phyloP scores from a whole-genome alignment of 2,888 invertebrate genomes.

The Tetropium fuscum region DNA sequence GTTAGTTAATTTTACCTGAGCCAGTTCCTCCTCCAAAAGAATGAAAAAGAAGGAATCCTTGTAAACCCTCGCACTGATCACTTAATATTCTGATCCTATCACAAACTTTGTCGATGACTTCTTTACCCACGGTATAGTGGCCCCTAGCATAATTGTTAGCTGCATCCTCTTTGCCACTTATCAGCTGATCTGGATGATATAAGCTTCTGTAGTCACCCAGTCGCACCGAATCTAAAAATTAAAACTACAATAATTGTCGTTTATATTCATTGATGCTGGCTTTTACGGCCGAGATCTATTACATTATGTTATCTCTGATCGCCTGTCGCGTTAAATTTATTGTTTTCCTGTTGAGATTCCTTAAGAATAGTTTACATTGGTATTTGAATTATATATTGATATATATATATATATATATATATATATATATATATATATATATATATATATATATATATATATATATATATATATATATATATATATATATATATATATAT shows the following conservation, averaged over 20 bases:
- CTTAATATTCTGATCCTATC: constrained; percentile 73
- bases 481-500: too few relatives aligned
- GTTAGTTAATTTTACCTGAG: constrained; percentile 61
- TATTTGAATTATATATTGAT: too few relatives aligned
- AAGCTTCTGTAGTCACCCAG: constrained; percentile 70
- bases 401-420: too few relatives aligned
- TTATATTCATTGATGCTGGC: too few relatives aligned
- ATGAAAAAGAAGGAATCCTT: constrained; percentile 87
- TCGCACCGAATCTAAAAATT: constrained; percentile 68
- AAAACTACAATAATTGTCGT: not conserved
- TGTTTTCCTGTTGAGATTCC: too few relatives aligned
- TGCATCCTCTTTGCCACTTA: constrained; percentile 86
- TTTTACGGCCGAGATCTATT: too few relatives aligned
- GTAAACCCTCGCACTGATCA: constrained; percentile 79
- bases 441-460: too few relatives aligned
- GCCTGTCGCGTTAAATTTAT: too few relatives aligned
- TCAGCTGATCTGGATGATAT: constrained; percentile 80
- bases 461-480: too few relatives aligned
- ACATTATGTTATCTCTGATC: too few relatives aligned
- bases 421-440: too few relatives aligned
- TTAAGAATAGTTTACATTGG: too few relatives aligned
- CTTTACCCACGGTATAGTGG: constrained; percentile 83
- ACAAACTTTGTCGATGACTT: constrained; percentile 76
- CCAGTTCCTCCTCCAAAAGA: constrained; percentile 85
- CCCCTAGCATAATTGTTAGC: constrained; percentile 89